Base-by-base conservation (phyloP, 2,888 invertebrate species). In the Neoaliturus tenellus region DNA sequence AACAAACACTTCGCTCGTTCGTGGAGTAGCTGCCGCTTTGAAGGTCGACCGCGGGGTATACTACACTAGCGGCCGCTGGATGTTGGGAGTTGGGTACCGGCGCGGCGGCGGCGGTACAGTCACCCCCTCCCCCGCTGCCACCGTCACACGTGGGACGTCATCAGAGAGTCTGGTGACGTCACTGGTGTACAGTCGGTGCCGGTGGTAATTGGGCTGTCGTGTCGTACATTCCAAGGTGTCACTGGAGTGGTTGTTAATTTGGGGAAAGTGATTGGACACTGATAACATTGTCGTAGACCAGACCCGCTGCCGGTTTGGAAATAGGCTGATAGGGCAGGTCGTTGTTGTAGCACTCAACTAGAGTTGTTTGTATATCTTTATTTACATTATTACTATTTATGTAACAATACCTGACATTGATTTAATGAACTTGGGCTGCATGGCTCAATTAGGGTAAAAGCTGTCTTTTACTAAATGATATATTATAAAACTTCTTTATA, bases 11-110 rank as follows among this genome's bases (percentile, higher is more conserved):
- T 5, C 14, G 4, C 35, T 35, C 58, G 67, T 33, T 23, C 4
- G 33, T 67, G n/a, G 67, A n/a, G 31, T 33, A 6, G 20, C 39
- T n/a, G 12, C 12, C 71, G 71, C 31, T 17, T 3, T 10, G 71
- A 33, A 71, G 39, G 39, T 33, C 71, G 39, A 39, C 33, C 4
- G 71, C 71, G 71, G 39, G n/a, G n/a, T n/a, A n/a, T n/a, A n/a
- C n/a, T n/a, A n/a, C 20, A 10, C 67, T 31, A 31, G 28, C 31
- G 62, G 20, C 55, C 6, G 31, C 62, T 4, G 62, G 3, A 5
- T 20, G 14, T 31, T 62, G 62, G 62, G 20, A 5, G 23, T 31
- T 23, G 62, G 62, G 31, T 4, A 25, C 51, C 23, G 25, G n/a
- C 14, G 48, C 48, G 10, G 12, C 62, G 62, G 28, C 23, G 58